These are phyloP conservation scores for Pachyseris speciosa DNA, from an alignment of 64 coral and sea anemone species.

Conservation along the genomic window DNA sequence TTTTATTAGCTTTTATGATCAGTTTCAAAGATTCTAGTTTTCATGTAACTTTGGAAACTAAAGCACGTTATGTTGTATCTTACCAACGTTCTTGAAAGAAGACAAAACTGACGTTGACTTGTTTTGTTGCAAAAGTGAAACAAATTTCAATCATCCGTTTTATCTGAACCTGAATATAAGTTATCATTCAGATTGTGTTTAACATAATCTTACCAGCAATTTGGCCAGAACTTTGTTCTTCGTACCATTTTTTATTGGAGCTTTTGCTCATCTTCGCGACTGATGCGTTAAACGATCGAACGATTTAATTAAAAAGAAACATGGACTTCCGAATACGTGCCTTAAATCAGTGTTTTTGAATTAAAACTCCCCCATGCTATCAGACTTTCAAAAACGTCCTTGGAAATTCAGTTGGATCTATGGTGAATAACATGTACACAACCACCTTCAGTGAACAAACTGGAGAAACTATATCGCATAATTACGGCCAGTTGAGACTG, in stretches of 20 bases:
- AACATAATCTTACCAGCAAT: slow-evolving; percentile 10
- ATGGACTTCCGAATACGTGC: not conserved
- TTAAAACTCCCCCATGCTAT: not conserved
- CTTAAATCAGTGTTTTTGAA: not conserved
- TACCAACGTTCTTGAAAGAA: not conserved
- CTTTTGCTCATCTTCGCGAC: not conserved
- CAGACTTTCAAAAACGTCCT: not conserved
- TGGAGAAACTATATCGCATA: not conserved
- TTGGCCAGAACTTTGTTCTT: not conserved
- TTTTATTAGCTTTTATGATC: too few relatives aligned
- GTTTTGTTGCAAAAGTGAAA: not conserved
- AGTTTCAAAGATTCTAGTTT: too few relatives aligned
- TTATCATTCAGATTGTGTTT: not conserved
- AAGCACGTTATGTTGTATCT: too few relatives aligned
- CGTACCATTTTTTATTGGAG: not conserved
- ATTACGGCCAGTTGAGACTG: not conserved
- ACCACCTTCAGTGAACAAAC: not conserved
- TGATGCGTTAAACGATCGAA: not conserved
- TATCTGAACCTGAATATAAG: not conserved
- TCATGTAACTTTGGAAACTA: too few relatives aligned
- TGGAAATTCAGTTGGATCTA: not conserved
- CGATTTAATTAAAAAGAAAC: not conserved
- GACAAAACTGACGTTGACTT: not conserved
- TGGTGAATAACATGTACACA: not conserved
- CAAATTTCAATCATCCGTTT: not conserved